Percentiles rank a stretch among this genome's conserved stretches.
These are phyloP conservation scores for Petrolisthes manimaculis DNA, from an alignment of 2,888 invertebrate genomes.

Conservation along the genomic window DNA sequence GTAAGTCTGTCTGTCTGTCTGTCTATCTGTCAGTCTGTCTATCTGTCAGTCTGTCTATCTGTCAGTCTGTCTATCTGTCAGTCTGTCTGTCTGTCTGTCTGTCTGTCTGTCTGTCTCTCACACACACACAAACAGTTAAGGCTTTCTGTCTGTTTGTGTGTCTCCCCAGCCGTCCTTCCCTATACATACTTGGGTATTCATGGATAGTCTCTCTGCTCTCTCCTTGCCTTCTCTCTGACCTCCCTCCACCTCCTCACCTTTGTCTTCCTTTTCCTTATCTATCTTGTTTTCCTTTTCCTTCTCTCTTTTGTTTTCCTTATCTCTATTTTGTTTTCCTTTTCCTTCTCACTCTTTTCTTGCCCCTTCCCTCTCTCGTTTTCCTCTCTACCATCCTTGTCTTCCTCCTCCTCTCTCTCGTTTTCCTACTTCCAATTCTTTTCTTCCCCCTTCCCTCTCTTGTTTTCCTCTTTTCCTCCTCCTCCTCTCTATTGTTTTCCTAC, in stretches of 20 bases:
- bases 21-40: too few species aligned
- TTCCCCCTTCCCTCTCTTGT: too few species aligned
- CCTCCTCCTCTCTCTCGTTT: neutral
- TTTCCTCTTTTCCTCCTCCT: too few species aligned
- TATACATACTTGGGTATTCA: too few species aligned
- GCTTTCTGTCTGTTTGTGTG: neutral
- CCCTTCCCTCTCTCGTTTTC: neutral
- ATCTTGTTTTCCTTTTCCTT: neutral
- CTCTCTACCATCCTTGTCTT: neutral
- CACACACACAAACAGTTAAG: conserved; percentile 2
- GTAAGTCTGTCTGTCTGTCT: neutral
- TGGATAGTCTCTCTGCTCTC: neutral
- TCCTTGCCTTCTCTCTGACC: neutral
- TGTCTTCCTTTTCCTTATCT: neutral
- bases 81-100: too few species aligned
- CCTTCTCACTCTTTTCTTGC: neutral
- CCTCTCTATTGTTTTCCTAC: too few species aligned
- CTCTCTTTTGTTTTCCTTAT: neutral
- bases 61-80: too few species aligned
- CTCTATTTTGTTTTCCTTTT: neutral
- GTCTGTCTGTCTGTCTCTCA: too few species aligned
- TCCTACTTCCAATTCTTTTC: neutral
- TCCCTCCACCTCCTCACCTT: neutral
- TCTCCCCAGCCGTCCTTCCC: neutral
- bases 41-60: too few species aligned